Evolutionary conservation across 1,140 invertebrate species (phyloP).

Genomic region (Littorina saxatilis): DNA sequence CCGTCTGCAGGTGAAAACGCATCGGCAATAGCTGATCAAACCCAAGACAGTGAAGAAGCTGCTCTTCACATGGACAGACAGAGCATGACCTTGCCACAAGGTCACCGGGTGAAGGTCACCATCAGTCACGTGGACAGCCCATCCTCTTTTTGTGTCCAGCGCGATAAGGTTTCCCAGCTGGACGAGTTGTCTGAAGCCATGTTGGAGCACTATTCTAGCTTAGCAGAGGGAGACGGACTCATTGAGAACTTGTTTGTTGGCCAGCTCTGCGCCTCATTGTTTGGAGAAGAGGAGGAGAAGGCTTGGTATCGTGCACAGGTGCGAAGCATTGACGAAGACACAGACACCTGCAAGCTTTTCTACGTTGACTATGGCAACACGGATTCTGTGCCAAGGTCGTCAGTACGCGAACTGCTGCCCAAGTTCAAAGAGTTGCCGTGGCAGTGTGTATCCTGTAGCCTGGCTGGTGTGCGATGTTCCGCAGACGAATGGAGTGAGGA

Average conservation of each 20-base stretch:
- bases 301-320: conserved; percentile 57
- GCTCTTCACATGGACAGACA: neutral
- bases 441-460: conserved; percentile 33
- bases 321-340: conserved; percentile 26
- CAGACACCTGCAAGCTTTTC: conserved; percentile 60
- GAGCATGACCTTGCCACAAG: neutral
- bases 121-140: conserved; percentile 59
- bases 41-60: no score
- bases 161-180: conserved; percentile 41
- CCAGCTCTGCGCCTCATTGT: conserved; percentile 69
- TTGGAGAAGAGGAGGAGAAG: conserved; percentile 59
- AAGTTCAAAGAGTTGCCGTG: conserved; percentile 35
- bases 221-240: conserved; percentile 78
- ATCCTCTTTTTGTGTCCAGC: conserved; percentile 63
- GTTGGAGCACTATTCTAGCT: conserved; percentile 55
- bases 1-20: neutral
- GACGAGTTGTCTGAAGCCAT: conserved; percentile 55
- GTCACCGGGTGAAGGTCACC: conserved; percentile 48
- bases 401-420: conserved; percentile 35
- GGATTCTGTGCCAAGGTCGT: conserved; percentile 38
- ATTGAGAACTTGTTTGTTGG: conserved; percentile 80
- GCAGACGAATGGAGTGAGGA: conserved; percentile 56
- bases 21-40: neutral
- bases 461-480: conserved; percentile 41
- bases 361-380: conserved; percentile 60